Evolutionary conservation across 2,888 invertebrate species (phyloP).

Genomic region (Drosophila peninsularis): DNA sequence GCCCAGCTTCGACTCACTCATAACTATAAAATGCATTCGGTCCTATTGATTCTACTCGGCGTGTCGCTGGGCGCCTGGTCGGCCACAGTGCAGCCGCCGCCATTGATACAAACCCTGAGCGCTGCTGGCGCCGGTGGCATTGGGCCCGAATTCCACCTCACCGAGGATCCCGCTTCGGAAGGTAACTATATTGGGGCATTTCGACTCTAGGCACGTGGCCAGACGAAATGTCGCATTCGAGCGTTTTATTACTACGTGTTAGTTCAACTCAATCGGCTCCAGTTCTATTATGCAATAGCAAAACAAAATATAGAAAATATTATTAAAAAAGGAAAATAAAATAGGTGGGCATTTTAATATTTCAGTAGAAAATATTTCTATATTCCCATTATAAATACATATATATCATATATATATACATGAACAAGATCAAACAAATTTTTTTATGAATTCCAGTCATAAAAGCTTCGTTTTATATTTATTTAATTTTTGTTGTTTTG

Average conservation of each 20-base stretch:
- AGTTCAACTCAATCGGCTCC: constrained; percentile 28
- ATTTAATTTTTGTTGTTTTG: background rate
- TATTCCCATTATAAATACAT: background rate
- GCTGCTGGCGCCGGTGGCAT: constrained; percentile 67
- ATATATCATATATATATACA: too few relatives aligned
- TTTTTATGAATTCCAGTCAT: background rate
- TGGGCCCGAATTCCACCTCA: constrained; percentile 67
- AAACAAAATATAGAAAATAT: background rate
- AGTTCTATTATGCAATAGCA: constrained; percentile 41
- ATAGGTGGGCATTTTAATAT: too few relatives aligned
- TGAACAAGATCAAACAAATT: background rate
- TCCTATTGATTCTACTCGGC: constrained; percentile 25
- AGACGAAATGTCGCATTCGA: constrained; percentile 32
- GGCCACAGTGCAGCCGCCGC: constrained; percentile 70
- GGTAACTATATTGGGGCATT: too few relatives aligned
- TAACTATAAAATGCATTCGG: constrained; percentile 38
- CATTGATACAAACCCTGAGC: constrained; percentile 68
- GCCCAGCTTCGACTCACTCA: constrained; percentile 13
- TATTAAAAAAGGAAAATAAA: background rate
- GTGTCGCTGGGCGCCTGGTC: constrained; percentile 37
- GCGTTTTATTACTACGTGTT: constrained; percentile 42
- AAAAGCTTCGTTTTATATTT: background rate
- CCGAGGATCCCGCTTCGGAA: constrained; percentile 48
- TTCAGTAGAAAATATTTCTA: background rate
- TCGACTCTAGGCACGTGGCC: too few relatives aligned